Percentiles rank a stretch among this genome's conserved stretches.
phyloP scores from a whole-genome alignment of 1,140 invertebrate species.

The Heterodera carotae region DNA sequence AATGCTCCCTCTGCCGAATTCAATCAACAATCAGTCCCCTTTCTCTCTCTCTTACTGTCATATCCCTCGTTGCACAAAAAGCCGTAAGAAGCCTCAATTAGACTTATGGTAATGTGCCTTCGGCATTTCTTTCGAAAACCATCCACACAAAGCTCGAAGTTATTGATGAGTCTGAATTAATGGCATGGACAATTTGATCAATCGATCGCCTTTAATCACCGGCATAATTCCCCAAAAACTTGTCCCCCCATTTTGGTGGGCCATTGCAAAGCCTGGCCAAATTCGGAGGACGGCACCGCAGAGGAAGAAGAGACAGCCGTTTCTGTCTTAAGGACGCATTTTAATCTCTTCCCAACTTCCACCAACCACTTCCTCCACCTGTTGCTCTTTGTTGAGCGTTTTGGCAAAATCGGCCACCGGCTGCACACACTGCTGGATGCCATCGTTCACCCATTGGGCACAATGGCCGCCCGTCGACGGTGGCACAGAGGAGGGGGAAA shows the following conservation, averaged over 20 bases:
- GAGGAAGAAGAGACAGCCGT: conserved; percentile 5
- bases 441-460: conserved; percentile 50
- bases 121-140: conserved; percentile 48
- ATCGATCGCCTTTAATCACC: conserved; percentile 53
- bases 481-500: not conserved
- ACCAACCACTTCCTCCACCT: conserved; percentile 16
- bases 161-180: conserved; percentile 59
- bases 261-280: conserved; percentile 57
- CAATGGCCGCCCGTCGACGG: conserved; percentile 54
- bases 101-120: conserved; percentile 62
- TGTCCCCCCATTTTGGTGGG: conserved; percentile 61
- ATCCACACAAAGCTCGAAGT: conserved; percentile 60
- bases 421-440: conserved; percentile 61
- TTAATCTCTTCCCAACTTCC: too few species aligned
- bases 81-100: conserved; percentile 64
- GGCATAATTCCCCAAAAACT: conserved; percentile 62
- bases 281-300: conserved; percentile 38
- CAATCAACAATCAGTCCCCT: too few species aligned
- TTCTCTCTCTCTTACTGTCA: conserved; percentile 56
- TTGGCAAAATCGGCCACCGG: conserved; percentile 65
- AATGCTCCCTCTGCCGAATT: conserved; percentile 8
- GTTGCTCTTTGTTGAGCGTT: conserved; percentile 57
- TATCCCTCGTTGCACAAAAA: conserved; percentile 65
- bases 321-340: not conserved
- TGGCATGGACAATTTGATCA: conserved; percentile 25